phyloP scores from a whole-genome alignment of 2,888 invertebrate genomes.

The Phengaris arion region DNA sequence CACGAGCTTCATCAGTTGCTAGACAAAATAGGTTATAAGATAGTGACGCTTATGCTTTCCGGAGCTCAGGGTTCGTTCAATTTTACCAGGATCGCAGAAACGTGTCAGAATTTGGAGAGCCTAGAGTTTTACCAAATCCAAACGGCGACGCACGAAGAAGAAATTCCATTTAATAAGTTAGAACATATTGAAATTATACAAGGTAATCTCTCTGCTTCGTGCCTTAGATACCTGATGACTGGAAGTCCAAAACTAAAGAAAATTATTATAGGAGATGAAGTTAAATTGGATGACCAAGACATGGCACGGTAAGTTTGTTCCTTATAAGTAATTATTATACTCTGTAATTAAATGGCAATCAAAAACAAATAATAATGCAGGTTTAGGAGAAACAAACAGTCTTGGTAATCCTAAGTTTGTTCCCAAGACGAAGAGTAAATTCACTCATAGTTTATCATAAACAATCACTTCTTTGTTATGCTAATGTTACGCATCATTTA shows the following conservation, averaged over 20 bases:
- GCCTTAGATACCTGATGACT: conserved; percentile 81
- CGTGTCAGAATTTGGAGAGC: conserved; percentile 80
- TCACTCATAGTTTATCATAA: too few relatives aligned
- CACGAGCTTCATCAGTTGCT: conserved; percentile 80
- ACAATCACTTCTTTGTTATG: too few relatives aligned
- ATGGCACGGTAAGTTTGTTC: conserved; percentile 73
- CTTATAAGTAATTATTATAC: too few relatives aligned
- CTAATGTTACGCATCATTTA: too few relatives aligned
- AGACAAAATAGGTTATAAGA: conserved; percentile 75
- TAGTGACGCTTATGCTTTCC: conserved; percentile 79
- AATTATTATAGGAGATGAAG: conserved; percentile 82
- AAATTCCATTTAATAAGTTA: conserved; percentile 80
- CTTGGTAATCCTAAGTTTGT: too few relatives aligned
- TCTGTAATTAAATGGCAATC: too few relatives aligned
- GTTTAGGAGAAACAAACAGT: too few relatives aligned
- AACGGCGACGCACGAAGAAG: conserved; percentile 77
- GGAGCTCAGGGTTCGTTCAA: conserved; percentile 79
- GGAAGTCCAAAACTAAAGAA: conserved; percentile 80
- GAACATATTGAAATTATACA: conserved; percentile 84
- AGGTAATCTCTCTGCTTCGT: conserved; percentile 79
- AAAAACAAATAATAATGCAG: too few relatives aligned
- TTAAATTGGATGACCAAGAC: conserved; percentile 84
- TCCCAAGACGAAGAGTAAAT: too few relatives aligned
- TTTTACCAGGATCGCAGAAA: conserved; percentile 78
- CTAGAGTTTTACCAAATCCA: conserved; percentile 84